These are phyloP conservation scores for Cranoglanis bouderius DNA, from an alignment of 2,113 vertebrate species.

Conservation along the genomic window DNA sequence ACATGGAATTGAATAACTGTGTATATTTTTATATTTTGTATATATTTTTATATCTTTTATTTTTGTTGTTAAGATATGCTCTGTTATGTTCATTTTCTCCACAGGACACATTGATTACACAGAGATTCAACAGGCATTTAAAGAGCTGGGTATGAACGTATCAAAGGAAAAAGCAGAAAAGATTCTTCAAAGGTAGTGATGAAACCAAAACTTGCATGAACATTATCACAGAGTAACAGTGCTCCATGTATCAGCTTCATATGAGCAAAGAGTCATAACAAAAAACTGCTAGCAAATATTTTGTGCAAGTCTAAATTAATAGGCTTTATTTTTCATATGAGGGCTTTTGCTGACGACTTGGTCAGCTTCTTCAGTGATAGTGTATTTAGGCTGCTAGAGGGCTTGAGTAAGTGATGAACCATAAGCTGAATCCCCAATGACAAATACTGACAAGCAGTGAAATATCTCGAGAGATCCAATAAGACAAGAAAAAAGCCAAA, in stretches of 20 bases:
- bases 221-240: neutral
- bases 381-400: too few relatives aligned
- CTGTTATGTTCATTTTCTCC: conserved; percentile 39
- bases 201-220: neutral
- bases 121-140: conserved; percentile 88
- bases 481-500: neutral
- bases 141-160: conserved; percentile 84
- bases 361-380: conserved; percentile 8
- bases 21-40: neutral
- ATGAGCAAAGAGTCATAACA: neutral
- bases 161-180: too few relatives aligned
- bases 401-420: neutral
- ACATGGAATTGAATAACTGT: too few relatives aligned
- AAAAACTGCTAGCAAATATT: too few relatives aligned
- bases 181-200: conserved; percentile 85
- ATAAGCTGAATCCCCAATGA: neutral
- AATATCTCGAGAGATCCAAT: neutral
- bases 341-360: neutral
- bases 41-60: neutral
- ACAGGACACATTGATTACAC: conserved; percentile 85
- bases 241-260: neutral
- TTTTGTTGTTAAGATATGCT: neutral
- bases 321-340: neutral
- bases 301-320: neutral
- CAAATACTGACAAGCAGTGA: neutral